A percentile compares a stretch with the other conserved stretches of the same genome.
Evolutionary conservation across 2,797 vertebrate species (phyloP).

Genomic region (Characodon lateralis): DNA sequence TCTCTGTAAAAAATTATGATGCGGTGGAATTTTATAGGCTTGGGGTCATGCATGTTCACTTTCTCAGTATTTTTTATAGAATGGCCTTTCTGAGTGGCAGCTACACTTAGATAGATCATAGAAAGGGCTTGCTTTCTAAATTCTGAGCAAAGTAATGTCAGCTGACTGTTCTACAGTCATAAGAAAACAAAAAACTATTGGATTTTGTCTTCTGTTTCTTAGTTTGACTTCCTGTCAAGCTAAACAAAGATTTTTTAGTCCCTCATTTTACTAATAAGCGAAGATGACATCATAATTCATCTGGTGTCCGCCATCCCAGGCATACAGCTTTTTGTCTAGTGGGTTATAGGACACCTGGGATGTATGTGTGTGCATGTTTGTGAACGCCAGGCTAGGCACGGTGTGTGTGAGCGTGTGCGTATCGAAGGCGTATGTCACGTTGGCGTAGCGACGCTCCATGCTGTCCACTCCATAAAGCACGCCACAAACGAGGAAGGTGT

Average conservation of each 20-base stretch:
- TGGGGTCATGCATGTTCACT: background rate
- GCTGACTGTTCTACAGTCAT: slow-evolving; percentile 40
- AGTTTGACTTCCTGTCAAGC: background rate
- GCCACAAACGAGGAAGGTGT: slow-evolving; percentile 94
- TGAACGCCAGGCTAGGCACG: slow-evolving; percentile 88
- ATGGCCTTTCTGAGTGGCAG: background rate
- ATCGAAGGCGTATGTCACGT: slow-evolving; percentile 94
- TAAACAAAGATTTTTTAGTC: background rate
- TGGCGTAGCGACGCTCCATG: slow-evolving; percentile 85
- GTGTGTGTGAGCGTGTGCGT: slow-evolving; percentile 95
- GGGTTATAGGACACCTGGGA: slow-evolving; percentile 93
- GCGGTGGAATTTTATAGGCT: background rate
- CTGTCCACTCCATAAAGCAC: slow-evolving; percentile 92
- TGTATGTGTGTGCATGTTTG: slow-evolving; percentile 87
- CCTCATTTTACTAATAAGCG: slow-evolving; percentile 84
- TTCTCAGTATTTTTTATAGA: background rate
- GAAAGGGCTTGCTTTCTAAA: background rate
- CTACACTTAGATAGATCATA: background rate
- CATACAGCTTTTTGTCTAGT: slow-evolving; percentile 91
- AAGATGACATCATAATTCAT: slow-evolving; percentile 92
- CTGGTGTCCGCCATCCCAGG: slow-evolving; percentile 94
- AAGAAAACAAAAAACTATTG: background rate
- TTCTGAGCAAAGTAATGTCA: background rate
- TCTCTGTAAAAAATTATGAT: background rate
- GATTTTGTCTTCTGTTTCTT: slow-evolving; percentile 17